Evolutionary conservation across 2,797 vertebrate genomes (phyloP).

Genomic region (Fratercula arctica): DNA sequence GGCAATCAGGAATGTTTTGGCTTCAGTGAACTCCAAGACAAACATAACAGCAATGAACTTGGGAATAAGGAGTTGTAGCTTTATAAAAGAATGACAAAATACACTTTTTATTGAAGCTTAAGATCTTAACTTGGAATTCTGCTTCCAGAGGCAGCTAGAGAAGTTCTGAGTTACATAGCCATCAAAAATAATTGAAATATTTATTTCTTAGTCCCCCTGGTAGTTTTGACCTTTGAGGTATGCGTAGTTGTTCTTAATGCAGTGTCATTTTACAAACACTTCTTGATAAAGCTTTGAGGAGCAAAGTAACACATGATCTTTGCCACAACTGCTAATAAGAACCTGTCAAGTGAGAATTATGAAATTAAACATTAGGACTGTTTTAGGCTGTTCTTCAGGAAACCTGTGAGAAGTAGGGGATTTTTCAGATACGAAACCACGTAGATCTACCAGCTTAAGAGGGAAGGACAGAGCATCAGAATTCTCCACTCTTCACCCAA

Average conservation of each 20-base stretch:
- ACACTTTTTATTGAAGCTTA: not conserved
- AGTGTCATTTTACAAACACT: not conserved
- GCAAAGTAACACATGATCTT: not conserved
- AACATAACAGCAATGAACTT: not conserved
- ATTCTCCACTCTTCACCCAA: not conserved
- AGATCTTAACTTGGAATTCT: not conserved
- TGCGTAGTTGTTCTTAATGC: not conserved
- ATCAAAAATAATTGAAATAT: not conserved
- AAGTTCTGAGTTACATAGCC: not conserved
- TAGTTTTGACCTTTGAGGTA: not conserved
- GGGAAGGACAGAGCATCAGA: not conserved
- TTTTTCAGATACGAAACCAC: not conserved
- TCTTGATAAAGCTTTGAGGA: not conserved
- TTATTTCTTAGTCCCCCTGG: not conserved
- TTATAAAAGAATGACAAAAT: not conserved
- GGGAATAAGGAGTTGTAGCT: not conserved
- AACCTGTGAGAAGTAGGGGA: not conserved
- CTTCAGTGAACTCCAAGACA: constrained; percentile 26
- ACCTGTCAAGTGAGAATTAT: not conserved
- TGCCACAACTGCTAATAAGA: not conserved
- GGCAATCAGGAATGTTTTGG: not conserved
- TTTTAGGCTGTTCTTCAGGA: not conserved
- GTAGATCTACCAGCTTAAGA: not conserved
- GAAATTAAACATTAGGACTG: not conserved
- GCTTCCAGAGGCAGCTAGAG: not conserved